Evolutionary conservation across 2,888 invertebrate genomes (phyloP).

Genomic region (Patella caerulea): DNA sequence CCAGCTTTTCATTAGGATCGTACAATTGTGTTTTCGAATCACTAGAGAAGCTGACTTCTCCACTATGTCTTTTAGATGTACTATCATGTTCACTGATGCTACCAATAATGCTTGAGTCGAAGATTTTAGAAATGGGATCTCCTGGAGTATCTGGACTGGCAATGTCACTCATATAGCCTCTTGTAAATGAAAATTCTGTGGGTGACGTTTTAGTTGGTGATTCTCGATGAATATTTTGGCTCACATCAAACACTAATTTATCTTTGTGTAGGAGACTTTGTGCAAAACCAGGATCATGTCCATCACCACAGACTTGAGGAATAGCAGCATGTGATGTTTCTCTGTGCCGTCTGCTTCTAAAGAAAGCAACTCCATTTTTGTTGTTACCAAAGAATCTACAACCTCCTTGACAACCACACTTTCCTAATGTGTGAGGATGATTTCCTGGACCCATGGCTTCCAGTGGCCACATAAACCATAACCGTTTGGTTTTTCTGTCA

Average conservation of each 20-base stretch:
- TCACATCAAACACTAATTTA: constrained; percentile 90
- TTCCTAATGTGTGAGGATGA: constrained; percentile 66
- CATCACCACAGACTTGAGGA: constrained; percentile 59
- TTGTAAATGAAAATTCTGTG: constrained; percentile 58
- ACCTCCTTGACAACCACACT: constrained; percentile 96
- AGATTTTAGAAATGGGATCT: constrained; percentile 31
- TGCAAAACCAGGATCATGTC: constrained; percentile 87
- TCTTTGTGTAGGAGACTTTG: constrained; percentile 91
- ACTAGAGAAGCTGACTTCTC: constrained; percentile 1
- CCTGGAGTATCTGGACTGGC: constrained; percentile 55
- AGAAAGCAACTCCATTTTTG: constrained; percentile 88
- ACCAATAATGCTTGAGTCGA: constrained; percentile 12
- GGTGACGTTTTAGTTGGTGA: constrained; percentile 22
- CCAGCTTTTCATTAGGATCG: background rate
- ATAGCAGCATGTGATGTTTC: constrained; percentile 55
- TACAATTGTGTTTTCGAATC: constrained; percentile 2
- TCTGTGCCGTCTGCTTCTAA: constrained; percentile 78
- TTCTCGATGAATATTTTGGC: constrained; percentile 81
- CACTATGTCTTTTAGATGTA: background rate
- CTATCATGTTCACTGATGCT: background rate
- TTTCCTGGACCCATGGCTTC: constrained; percentile 70
- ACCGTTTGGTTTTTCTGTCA: constrained; percentile 86
- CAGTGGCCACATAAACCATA: constrained; percentile 95
- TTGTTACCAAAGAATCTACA: constrained; percentile 95
- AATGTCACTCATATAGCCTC: constrained; percentile 64